These are phyloP conservation scores for Columbina picui DNA, from an alignment of 2,113 vertebrate species.

Conservation along the genomic window DNA sequence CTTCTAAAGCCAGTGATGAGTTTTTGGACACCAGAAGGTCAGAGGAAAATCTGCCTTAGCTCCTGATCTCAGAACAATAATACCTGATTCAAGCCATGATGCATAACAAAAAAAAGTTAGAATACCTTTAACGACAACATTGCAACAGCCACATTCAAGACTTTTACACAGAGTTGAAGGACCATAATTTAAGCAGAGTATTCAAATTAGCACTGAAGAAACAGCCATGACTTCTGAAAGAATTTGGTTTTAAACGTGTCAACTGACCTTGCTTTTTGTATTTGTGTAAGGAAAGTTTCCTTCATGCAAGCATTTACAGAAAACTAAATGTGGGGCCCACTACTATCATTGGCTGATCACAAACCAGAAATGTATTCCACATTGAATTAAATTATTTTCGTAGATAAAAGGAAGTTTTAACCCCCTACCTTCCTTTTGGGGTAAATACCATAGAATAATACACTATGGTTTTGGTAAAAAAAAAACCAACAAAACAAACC, in stretches of 20 bases:
- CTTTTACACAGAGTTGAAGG: not conserved
- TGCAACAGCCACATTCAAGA: not conserved
- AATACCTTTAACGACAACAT: rapidly evolving
- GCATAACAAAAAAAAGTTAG: not conserved
- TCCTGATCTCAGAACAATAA: not conserved
- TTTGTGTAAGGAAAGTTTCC: not conserved
- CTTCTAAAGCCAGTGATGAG: not conserved
- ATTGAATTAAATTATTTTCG: not conserved
- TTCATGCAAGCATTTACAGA: not conserved
- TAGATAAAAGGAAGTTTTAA: not conserved
- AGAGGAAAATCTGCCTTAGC: not conserved
- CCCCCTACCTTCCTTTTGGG: not conserved
- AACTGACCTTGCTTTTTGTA: not conserved
- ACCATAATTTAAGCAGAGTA: not conserved
- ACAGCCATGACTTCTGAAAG: not conserved
- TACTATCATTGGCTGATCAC: not conserved
- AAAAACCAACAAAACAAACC: not conserved
- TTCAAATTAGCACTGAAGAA: not conserved
- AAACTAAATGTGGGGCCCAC: not conserved
- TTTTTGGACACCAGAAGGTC: not conserved
- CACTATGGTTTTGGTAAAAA: not conserved
- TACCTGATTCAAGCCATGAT: not conserved
- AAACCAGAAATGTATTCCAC: not conserved
- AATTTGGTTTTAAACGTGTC: not conserved
- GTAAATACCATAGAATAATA: not conserved